These are phyloP conservation scores for Epinephelus coioides DNA, from an alignment of 2,797 vertebrate species.

Conservation along the genomic window DNA sequence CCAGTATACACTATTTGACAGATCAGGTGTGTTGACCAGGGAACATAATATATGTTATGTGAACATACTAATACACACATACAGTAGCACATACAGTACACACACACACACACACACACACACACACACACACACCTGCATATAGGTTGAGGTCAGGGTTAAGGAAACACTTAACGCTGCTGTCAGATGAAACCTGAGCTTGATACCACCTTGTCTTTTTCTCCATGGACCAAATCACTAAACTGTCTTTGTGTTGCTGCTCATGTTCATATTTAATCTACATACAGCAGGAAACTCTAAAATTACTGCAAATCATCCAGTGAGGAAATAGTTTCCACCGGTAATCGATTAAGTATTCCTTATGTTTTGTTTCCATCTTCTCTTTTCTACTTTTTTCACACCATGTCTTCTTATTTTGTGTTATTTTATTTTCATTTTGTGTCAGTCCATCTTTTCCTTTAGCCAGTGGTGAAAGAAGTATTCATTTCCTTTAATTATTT, in stretches of 20 bases:
- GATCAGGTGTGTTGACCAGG: slow-evolving; percentile 42
- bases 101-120: slow-evolving; percentile 28
- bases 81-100: neutral
- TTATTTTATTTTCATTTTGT: too few relatives aligned
- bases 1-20: slow-evolving; percentile 40
- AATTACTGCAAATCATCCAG: too few relatives aligned
- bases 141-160: slow-evolving; percentile 50
- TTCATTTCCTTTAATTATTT: too few relatives aligned
- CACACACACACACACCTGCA: slow-evolving; percentile 27
- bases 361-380: too few relatives aligned
- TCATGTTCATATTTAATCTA: too few relatives aligned
- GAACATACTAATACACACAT: neutral
- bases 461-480: too few relatives aligned
- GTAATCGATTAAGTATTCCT: too few relatives aligned
- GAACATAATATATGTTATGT: slow-evolving; percentile 34
- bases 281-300: too few relatives aligned
- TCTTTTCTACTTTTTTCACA: too few relatives aligned
- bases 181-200: slow-evolving; percentile 45
- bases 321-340: too few relatives aligned
- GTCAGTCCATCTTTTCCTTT: too few relatives aligned
- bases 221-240: slow-evolving; percentile 1
- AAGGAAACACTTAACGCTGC: slow-evolving; percentile 42
- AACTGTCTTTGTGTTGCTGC: neutral
- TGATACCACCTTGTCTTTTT: neutral
- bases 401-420: too few relatives aligned